Percentiles rank a stretch among this genome's conserved stretches.
Conservation (phyloP, 2,797 vertebrate species). For the Saguinus oedipus region DNA sequence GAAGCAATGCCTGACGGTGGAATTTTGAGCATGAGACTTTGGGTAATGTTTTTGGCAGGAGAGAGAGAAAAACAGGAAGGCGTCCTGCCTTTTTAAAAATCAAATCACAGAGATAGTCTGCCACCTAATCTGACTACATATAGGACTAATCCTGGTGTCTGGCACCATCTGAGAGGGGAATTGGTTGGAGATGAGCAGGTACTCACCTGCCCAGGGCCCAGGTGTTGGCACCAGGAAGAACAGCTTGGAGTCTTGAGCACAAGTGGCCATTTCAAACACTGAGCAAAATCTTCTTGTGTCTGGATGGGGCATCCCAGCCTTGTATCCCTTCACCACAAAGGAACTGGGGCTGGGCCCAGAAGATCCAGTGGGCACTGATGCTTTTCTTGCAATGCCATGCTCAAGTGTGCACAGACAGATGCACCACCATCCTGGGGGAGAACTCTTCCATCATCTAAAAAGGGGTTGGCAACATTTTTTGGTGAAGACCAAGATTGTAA, state of each 20-base stretch:
- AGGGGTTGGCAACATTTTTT: not conserved
- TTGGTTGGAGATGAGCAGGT: not conserved
- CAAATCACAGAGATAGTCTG: not conserved
- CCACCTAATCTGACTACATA: too few relatives aligned
- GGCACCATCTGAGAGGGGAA: not conserved
- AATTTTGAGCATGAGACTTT: not conserved
- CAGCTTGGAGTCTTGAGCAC: not conserved
- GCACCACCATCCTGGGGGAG: not conserved
- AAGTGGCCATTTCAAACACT: not conserved
- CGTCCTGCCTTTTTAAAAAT: not conserved
- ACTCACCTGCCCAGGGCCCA: not conserved
- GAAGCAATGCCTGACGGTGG: not conserved
- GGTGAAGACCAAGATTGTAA: not conserved
- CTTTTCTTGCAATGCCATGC: not conserved
- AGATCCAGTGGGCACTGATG: fast-evolving
- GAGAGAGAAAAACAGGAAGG: not conserved
- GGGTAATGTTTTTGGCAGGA: not conserved
- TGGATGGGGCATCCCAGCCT: not conserved
- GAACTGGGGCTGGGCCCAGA: not conserved
- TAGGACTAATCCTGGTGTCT: not conserved
- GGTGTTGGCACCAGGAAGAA: not conserved
- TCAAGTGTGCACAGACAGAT: too few relatives aligned
- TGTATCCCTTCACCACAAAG: not conserved
- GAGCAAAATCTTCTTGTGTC: not conserved
- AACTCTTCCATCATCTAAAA: not conserved